phyloP scores from a whole-genome alignment of 2,113 vertebrate genomes.

The Connochaetes taurinus region DNA sequence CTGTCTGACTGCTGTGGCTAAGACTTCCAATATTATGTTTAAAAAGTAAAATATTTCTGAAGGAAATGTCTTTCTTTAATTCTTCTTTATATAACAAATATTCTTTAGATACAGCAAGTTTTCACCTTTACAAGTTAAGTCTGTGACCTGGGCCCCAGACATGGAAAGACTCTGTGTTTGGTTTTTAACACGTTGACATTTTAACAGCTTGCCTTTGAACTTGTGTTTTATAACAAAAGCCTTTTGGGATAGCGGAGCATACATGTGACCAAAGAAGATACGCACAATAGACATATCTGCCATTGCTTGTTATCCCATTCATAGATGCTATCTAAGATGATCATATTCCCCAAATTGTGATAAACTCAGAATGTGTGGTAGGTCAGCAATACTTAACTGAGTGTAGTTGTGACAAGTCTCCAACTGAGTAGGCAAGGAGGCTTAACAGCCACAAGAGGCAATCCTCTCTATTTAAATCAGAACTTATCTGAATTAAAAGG shows the following conservation, averaged over 20 bases:
- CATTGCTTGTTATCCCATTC: background rate
- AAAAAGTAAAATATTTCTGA: background rate
- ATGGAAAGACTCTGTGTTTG: background rate
- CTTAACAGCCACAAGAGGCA: background rate
- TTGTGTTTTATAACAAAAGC: background rate
- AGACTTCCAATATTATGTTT: background rate
- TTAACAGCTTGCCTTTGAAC: background rate
- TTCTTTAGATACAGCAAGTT: background rate
- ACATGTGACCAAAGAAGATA: background rate
- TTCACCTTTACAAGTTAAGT: background rate
- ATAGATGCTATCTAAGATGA: background rate
- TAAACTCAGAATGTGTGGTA: background rate
- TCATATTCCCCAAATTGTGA: background rate
- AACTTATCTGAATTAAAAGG: background rate
- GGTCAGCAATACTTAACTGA: background rate
- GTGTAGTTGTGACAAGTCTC: background rate
- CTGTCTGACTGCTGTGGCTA: background rate
- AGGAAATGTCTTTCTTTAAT: background rate
- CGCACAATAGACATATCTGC: accelerated
- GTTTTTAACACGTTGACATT: background rate
- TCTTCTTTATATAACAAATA: background rate
- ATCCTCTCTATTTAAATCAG: background rate
- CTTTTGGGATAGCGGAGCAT: background rate
- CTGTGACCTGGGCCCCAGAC: no score
- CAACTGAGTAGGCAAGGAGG: no score